Base-by-base conservation (phyloP, 2,797 vertebrate species). In the Nannoperca australis region DNA sequence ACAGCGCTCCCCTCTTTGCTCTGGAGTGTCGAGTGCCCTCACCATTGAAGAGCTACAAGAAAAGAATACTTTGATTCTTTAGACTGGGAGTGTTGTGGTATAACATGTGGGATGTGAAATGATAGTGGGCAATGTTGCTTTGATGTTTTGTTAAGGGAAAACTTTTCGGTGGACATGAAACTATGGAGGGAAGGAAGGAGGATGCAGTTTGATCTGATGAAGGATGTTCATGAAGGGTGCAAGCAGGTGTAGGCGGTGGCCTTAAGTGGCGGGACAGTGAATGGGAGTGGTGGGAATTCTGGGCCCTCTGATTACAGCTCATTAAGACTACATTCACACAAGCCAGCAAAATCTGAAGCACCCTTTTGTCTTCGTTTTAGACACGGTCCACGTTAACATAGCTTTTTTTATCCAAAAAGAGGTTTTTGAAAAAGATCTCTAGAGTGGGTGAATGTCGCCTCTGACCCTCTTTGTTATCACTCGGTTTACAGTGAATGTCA, bases 1-100 rank as follows among this genome's bases (percentile, higher is more conserved):
- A 5, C 70, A 79, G 50, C 34, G 13, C 62, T 84, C 59, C 24
- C 49, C 49, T 85, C 84, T 71, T 74, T 72, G 36, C 73, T 79
- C 77, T 42, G 72, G 75, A 78, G 78, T 45, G 54, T 84, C 0
- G 62, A 83, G 75, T 7, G 74, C 73, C 82, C 80, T 12, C 70
- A 62, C 38, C 36, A 81, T 79, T 69, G 45, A 67, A 70, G 72
- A 71, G 38, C 58, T 69, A 34, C 27, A 11, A 69, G 80, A 68
- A 42, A 69, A 62, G 58, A 78, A 51, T 8, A 61, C 82, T 79
- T 68, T 70, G 47, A 62, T 61, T 70, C 42, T 58, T 61, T 22
- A 42, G 24, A 15, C 56, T 55, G 40, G 63, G 65, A 72, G 78
- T 50, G 56, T 61, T 71, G 80, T 36, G 61, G 70, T 72, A 58